Conservation (phyloP, 2,113 vertebrate genomes). For the Salvelinus fontinalis region DNA sequence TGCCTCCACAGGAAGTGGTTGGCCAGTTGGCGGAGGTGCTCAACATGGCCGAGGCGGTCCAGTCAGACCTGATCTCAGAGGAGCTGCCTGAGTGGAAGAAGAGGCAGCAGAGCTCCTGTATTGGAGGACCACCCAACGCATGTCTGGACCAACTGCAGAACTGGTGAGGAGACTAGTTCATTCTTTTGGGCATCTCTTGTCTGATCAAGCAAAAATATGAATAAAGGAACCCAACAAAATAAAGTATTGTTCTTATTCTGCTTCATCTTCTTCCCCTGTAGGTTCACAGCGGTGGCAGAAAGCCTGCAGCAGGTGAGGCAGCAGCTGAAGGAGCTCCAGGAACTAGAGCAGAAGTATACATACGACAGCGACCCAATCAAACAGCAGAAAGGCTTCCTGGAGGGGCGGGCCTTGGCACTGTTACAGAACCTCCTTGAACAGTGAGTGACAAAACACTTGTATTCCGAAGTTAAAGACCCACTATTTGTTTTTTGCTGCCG, state of each 20-base stretch:
- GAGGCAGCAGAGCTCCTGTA: conserved; percentile 94
- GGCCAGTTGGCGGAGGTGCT: conserved; percentile 80
- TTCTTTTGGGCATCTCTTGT: neutral
- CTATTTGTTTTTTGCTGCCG: neutral
- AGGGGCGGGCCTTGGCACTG: conserved; percentile 78
- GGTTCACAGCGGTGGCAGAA: conserved; percentile 91
- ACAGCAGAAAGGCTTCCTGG: conserved; percentile 81
- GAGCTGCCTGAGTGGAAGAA: conserved; percentile 94
- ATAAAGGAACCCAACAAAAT: no score
- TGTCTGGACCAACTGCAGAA: conserved; percentile 96
- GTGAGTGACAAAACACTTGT: conserved; percentile 55
- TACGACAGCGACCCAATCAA: conserved; percentile 88
- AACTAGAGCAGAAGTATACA: conserved; percentile 91
- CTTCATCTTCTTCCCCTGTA: conserved; percentile 43
- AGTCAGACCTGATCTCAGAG: conserved; percentile 82
- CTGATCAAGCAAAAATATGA: no score
- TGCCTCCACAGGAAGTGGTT: conserved; percentile 79
- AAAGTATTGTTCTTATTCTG: neutral
- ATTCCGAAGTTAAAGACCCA: neutral
- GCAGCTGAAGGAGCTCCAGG: conserved; percentile 94
- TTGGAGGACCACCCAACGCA: conserved; percentile 91
- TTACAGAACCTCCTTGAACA: conserved; percentile 89
- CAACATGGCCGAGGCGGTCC: conserved; percentile 75
- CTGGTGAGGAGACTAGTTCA: conserved; percentile 74
- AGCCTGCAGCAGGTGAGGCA: conserved; percentile 92